Conservation (phyloP, 2,797 vertebrate species). For the Phrynocephalus vlangalii region DNA sequence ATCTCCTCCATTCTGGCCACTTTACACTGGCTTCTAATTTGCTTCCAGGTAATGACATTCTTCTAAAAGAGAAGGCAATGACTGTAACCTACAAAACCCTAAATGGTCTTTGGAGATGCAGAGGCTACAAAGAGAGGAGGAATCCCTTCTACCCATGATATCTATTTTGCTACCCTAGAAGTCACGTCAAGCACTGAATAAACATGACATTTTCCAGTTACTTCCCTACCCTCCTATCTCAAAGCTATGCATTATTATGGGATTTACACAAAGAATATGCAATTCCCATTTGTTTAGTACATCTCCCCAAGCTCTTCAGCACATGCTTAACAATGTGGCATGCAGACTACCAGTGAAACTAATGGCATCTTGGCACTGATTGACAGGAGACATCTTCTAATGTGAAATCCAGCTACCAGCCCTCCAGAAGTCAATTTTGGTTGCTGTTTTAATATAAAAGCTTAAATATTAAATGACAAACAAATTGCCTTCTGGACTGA, state of each 20-base stretch:
- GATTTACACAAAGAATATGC: background rate
- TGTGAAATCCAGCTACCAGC: constrained; percentile 8
- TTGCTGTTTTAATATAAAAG: constrained; percentile 8
- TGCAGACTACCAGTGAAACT: background rate
- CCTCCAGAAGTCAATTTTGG: background rate
- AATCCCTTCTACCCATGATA: background rate
- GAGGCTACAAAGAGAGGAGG: background rate
- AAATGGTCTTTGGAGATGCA: background rate
- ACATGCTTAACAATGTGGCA: background rate
- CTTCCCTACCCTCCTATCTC: background rate
- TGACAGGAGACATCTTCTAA: constrained; percentile 11
- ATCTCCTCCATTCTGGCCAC: too few relatives aligned
- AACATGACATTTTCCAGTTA: background rate
- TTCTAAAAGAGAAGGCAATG: too few relatives aligned
- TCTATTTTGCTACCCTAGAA: background rate
- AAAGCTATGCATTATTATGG: background rate
- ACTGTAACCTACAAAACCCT: too few relatives aligned
- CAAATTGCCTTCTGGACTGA: background rate
- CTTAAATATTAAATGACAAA: constrained; percentile 12
- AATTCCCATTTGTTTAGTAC: background rate
- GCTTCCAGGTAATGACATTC: too few relatives aligned
- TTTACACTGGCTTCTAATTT: too few relatives aligned
- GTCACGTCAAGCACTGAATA: background rate
- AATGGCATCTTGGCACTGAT: constrained; percentile 1
- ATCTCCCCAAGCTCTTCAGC: background rate